A percentile compares a stretch with the other conserved stretches of the same genome.
These are phyloP conservation scores for Gambusia affinis DNA, from an alignment of 2,113 vertebrate genomes.

Conservation along the genomic window DNA sequence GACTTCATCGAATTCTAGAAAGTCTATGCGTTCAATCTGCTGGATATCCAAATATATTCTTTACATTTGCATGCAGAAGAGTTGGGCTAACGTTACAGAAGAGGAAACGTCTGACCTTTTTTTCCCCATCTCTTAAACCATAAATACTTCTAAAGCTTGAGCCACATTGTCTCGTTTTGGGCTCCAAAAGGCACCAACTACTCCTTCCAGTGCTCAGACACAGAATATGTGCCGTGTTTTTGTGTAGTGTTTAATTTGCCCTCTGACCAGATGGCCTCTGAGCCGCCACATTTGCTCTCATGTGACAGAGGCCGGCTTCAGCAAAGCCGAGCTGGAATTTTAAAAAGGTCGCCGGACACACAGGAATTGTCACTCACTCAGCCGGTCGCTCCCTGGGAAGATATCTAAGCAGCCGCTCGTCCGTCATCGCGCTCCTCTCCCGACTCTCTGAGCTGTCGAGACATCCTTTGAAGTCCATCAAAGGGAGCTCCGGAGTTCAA, in stretches of 20 bases:
- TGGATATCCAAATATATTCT: neutral
- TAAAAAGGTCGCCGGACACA: slow-evolving; percentile 72
- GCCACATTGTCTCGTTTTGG: slow-evolving; percentile 14
- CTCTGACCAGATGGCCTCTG: slow-evolving; percentile 67
- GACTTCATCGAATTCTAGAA: neutral
- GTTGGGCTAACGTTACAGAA: neutral
- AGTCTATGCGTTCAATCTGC: neutral
- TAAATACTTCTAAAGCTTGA: slow-evolving; percentile 6
- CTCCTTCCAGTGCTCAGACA: slow-evolving; percentile 17
- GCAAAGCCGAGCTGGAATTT: slow-evolving; percentile 68
- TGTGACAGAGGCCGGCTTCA: slow-evolving; percentile 45
- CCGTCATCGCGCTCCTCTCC: slow-evolving; percentile 62
- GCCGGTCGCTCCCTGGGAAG: slow-evolving; percentile 64
- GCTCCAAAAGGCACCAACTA: slow-evolving; percentile 25
- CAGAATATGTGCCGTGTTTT: slow-evolving; percentile 43
- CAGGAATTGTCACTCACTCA: slow-evolving; percentile 72
- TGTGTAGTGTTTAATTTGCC: slow-evolving; percentile 66
- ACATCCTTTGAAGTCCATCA: slow-evolving; percentile 75
- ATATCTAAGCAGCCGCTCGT: slow-evolving; percentile 68
- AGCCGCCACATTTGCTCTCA: slow-evolving; percentile 53
- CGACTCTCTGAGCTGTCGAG: slow-evolving; percentile 56
- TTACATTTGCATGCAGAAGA: neutral
- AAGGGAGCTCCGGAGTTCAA: slow-evolving; percentile 65
- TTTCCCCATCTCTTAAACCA: slow-evolving; percentile 5
- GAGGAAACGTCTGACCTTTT: neutral